Evolutionary conservation across 2,113 vertebrate species (phyloP).

Genomic region (Aplodontia rufa): DNA sequence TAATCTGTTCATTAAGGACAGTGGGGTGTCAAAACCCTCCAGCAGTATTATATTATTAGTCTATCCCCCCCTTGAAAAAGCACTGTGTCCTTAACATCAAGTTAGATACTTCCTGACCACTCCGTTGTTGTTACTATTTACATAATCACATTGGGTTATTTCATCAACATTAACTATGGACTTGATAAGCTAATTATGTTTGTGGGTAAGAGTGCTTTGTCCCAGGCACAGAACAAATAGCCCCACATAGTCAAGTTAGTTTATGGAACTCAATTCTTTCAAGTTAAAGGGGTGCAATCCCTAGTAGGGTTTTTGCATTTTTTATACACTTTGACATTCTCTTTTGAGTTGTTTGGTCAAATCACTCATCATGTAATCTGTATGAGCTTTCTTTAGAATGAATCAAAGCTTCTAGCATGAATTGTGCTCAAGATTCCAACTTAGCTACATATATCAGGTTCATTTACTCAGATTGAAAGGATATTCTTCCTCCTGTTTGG

Average conservation of each 20-base stretch:
- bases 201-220: background rate
- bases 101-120: background rate
- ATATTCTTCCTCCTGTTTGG: background rate
- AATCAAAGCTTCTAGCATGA: background rate
- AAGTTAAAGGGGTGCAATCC: background rate
- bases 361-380: background rate
- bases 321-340: background rate
- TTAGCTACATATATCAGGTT: background rate
- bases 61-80: background rate
- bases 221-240: background rate
- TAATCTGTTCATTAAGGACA: background rate
- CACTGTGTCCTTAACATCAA: background rate
- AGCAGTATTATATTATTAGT: background rate
- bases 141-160: background rate
- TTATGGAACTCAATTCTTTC: slow-evolving; percentile 11
- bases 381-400: slow-evolving; percentile 17
- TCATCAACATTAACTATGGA: background rate
- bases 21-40: background rate
- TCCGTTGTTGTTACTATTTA: background rate
- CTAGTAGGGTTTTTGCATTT: background rate
- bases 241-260: background rate
- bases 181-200: background rate
- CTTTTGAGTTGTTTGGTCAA: background rate
- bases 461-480: background rate
- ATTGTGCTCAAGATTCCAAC: background rate